Evolutionary conservation across 2,888 invertebrate genomes (phyloP), one percentile per base, ranked within the genome.

Genomic region (Allophyes oxyacanthae): DNA sequence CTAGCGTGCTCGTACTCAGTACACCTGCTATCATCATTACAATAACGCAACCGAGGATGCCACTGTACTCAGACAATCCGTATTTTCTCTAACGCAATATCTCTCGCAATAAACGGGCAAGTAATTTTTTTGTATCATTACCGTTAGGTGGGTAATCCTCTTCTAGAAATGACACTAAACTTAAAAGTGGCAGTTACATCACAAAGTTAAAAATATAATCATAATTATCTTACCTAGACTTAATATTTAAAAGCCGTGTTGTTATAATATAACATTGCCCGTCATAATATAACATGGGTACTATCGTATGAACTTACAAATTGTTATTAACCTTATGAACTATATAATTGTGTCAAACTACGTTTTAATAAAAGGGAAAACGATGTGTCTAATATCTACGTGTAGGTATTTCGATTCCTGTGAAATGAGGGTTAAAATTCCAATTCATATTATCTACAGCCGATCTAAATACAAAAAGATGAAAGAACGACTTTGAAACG

Each of bases 1-100:
- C 79, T 83, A 77, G 68, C 79, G 75, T 71, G 69, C 58, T 75
- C 64, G 64, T 71, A 70, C 70, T 38, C 28, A 11, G 20, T 42
- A 48, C 33, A 77, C 77, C 73, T 49, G 75, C 80, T 73, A 82
- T 82, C 83, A 83, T 82, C 81, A 84, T 86, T 85, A 85, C 48
- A 61, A 62, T 82, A 78, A 79, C 71, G 84, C 80, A 83, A 86
- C 67, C 66, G 73, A 79, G 74, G 83, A 81, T 75, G 79, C 74
- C 72, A 75, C 78, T 63, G 68, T 75, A 68, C 67, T 70, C 66
- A 50, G 49, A 71, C 66, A 70, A 72, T 64, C 64, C 57, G 60
- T 71, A 59, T 65, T 62, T 57, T 63, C 61, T 64, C 57, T 73
- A 75, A 72, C 59, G 63, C 71, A 70, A 70, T 55, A 20, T 15